A percentile compares a stretch with the other conserved stretches of the same genome.
phyloP scores from a whole-genome alignment of 1,140 invertebrate genomes.

The Pomacea maculata region DNA sequence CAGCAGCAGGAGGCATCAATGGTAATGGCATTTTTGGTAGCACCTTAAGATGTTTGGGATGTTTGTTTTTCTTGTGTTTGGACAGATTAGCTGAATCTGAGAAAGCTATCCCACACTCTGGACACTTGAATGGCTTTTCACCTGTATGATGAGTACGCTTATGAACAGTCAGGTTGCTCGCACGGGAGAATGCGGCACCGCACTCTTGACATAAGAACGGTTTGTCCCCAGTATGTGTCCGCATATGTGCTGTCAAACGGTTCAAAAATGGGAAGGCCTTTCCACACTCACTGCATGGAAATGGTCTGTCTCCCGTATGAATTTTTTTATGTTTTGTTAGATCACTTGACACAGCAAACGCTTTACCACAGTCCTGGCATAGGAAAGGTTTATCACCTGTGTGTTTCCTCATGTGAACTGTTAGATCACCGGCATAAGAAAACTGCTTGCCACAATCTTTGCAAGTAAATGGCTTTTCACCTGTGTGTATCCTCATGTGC shows the following conservation, averaged over 20 bases:
- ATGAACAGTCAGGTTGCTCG: conserved; percentile 84
- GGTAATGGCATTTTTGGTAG: not conserved
- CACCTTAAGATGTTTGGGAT: not conserved
- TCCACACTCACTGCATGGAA: conserved; percentile 55
- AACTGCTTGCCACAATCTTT: conserved; percentile 70
- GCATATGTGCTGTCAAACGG: conserved; percentile 80
- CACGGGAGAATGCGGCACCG: conserved; percentile 80
- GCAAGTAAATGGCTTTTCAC: conserved; percentile 76
- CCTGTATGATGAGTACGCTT: conserved; percentile 72
- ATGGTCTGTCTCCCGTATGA: conserved; percentile 78
- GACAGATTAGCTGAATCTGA: conserved; percentile 39
- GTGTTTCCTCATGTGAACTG: conserved; percentile 77
- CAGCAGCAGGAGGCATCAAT: not conserved
- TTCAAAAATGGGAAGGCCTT: conserved; percentile 85
- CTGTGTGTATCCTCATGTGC: conserved; percentile 88
- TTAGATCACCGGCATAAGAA: conserved; percentile 85
- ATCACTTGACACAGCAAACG: conserved; percentile 52
- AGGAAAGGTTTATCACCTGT: conserved; percentile 65
- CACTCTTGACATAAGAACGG: conserved; percentile 81
- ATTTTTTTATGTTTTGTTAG: conserved; percentile 22
- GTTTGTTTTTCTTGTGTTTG: conserved; percentile 27
- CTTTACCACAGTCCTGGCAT: conserved; percentile 61
- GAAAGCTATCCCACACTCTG: conserved; percentile 62
- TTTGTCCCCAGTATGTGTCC: conserved; percentile 84
- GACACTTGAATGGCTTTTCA: conserved; percentile 64